These are phyloP conservation scores for Spisula subtruncata DNA, from an alignment of 2,888 invertebrate genomes.

Conservation along the genomic window DNA sequence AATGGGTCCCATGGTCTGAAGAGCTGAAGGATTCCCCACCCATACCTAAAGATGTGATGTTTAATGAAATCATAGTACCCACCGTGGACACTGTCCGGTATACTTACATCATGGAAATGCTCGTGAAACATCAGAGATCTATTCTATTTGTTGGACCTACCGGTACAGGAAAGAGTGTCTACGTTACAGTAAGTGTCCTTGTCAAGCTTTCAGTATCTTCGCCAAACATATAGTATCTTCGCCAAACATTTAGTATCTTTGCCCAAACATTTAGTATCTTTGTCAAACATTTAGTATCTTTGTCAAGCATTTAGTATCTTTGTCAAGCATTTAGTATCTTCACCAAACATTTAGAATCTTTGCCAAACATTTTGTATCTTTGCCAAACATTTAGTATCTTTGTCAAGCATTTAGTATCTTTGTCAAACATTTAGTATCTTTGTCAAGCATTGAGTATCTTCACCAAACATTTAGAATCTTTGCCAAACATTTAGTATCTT, in stretches of 20 bases:
- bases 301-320: slow-evolving; percentile 86
- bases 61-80: slow-evolving; percentile 97
- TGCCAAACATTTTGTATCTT: no score
- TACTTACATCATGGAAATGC: slow-evolving; percentile 92
- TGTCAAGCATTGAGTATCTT: no score
- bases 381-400: slow-evolving; percentile 85
- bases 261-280: slow-evolving; percentile 85
- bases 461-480: slow-evolving; percentile 85
- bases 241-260: no score
- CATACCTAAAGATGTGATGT: slow-evolving; percentile 92
- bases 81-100: slow-evolving; percentile 96
- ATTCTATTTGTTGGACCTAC: slow-evolving; percentile 92
- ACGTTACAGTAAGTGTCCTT: slow-evolving; percentile 86
- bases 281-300: slow-evolving; percentile 82
- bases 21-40: slow-evolving; percentile 90
- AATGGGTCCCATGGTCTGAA: slow-evolving; percentile 98
- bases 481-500: no score
- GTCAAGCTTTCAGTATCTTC: no score
- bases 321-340: no score
- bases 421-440: slow-evolving; percentile 85
- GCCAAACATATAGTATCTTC: no score
- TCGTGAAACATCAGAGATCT: slow-evolving; percentile 94
- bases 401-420: no score
- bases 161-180: slow-evolving; percentile 88
- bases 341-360: slow-evolving; percentile 85